Evolutionary conservation across 2,797 vertebrate genomes (phyloP).

Genomic region (Onychomys torridus): DNA sequence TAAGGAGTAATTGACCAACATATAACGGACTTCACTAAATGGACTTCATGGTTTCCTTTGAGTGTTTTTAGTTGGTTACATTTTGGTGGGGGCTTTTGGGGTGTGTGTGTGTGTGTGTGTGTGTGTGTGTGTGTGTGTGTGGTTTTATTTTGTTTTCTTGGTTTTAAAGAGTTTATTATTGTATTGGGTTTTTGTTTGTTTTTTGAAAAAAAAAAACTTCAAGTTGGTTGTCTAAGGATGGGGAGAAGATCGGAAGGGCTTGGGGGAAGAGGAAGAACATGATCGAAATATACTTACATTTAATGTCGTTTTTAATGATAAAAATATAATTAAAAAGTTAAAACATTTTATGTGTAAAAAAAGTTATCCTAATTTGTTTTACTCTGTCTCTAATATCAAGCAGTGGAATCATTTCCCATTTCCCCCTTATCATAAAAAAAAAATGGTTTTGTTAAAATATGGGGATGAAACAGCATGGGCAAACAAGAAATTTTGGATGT

Average conservation of each 20-base stretch:
- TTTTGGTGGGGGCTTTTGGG: neutral
- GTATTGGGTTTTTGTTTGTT: neutral
- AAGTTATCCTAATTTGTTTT: neutral
- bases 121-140: neutral
- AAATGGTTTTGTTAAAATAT: conserved; percentile 2
- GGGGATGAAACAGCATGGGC: neutral
- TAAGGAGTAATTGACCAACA: neutral
- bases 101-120: neutral
- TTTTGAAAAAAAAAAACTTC: neutral
- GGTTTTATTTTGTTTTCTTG: neutral
- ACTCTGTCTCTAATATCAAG: neutral
- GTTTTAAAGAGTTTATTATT: neutral
- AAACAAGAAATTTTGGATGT: neutral
- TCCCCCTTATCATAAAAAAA: neutral
- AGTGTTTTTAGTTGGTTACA: neutral
- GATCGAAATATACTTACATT: neutral
- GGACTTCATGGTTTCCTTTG: neutral
- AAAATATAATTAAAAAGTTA: no score
- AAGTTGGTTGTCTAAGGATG: neutral
- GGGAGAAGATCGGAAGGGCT: neutral
- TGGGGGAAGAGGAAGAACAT: neutral
- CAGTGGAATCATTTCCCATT: neutral
- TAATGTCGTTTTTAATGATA: neutral
- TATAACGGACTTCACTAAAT: neutral
- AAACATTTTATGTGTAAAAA: neutral